These are phyloP conservation scores for Brevipalpus yothersi DNA, from an alignment of 1,140 invertebrate genomes.

Conservation along the genomic window DNA sequence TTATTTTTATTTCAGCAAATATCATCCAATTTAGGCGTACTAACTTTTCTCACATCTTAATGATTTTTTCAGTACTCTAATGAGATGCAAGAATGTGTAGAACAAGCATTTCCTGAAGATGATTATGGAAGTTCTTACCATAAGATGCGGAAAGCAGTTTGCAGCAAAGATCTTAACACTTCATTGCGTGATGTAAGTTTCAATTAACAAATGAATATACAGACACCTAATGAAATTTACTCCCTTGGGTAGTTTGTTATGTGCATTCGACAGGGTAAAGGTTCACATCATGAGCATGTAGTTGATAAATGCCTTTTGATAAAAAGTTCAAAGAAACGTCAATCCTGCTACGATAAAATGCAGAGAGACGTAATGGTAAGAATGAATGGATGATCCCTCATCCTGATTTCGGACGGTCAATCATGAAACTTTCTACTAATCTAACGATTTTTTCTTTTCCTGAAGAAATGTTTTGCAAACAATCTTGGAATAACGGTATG, in stretches of 20 bases:
- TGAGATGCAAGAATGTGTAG: neutral
- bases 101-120: neutral
- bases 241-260: neutral
- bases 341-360: neutral
- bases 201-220: neutral
- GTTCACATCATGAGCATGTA: neutral
- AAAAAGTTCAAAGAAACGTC: neutral
- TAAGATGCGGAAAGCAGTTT: neutral
- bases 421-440: neutral
- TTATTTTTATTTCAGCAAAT: too few species aligned
- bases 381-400: neutral
- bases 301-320: neutral
- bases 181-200: neutral
- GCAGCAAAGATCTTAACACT: neutral
- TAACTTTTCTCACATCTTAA: too few species aligned
- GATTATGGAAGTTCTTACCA: neutral
- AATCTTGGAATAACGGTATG: neutral
- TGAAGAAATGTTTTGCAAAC: neutral
- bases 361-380: neutral
- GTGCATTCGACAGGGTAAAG: neutral
- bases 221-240: neutral
- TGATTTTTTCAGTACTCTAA: neutral
- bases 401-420: neutral
- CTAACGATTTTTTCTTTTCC: neutral
- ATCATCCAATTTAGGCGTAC: too few species aligned